Conservation (phyloP, 2,888 invertebrate genomes). For the Brenthis hecate region DNA sequence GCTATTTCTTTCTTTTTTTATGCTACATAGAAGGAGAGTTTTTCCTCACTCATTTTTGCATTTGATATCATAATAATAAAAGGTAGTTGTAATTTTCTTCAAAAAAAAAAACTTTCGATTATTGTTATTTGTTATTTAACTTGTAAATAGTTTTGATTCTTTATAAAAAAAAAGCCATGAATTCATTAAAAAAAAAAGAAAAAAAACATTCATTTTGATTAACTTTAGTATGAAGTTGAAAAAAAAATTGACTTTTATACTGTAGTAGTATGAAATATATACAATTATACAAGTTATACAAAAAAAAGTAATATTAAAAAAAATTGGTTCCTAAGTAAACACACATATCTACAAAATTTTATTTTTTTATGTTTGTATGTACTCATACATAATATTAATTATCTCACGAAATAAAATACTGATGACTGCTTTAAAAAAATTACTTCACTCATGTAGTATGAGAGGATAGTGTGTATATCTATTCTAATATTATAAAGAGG, state of each 20-base stretch:
- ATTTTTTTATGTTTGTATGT: background rate
- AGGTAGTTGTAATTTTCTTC: background rate
- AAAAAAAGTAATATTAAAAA: conserved; percentile 6
- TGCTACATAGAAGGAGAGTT: no score
- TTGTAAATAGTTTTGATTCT: conserved; percentile 3
- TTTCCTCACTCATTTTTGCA: no score
- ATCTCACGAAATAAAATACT: no score
- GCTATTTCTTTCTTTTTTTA: no score
- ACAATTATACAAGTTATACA: conserved; percentile 22
- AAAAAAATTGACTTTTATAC: conserved; percentile 3
- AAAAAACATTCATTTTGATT: conserved; percentile 1
- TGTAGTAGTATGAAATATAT: conserved; percentile 17
- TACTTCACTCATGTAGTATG: no score
- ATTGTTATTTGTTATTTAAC: conserved; percentile 9
- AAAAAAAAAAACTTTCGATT: conserved; percentile 1
- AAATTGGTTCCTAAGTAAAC: background rate
- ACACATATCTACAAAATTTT: background rate
- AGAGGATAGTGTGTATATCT: no score
- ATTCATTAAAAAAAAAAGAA: background rate
- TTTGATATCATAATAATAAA: background rate
- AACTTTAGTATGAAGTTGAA: background rate
- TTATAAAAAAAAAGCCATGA: background rate
- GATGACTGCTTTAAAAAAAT: no score
- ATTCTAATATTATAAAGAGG: no score
- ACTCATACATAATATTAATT: no score